These are phyloP conservation scores for Poeciliopsis gracilis DNA, from an alignment of 2,797 vertebrate genomes.

Conservation along the genomic window DNA sequence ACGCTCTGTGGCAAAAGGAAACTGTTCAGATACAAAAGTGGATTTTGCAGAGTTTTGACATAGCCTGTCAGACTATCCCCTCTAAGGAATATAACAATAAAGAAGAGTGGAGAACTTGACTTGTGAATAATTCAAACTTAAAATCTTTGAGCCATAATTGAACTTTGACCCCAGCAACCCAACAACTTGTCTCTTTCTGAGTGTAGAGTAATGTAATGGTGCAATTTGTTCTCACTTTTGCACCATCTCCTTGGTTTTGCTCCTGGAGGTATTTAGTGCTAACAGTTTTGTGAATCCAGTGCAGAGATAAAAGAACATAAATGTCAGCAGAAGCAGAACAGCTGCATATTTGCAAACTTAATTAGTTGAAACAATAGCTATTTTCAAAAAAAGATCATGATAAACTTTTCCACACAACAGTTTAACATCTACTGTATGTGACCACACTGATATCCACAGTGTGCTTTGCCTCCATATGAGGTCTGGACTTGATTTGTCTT, in stretches of 20 bases:
- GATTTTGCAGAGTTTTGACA: background rate
- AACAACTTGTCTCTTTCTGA: background rate
- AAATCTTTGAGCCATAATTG: background rate
- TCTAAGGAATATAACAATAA: background rate
- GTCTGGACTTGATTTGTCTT: conserved; percentile 66
- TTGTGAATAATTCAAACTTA: background rate
- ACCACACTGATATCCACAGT: conserved; percentile 18
- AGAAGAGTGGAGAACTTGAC: background rate
- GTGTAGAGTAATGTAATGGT: background rate
- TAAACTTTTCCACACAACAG: conserved; percentile 30
- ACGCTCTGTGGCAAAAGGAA: background rate
- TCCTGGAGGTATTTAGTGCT: background rate
- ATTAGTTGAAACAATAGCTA: conserved; percentile 36
- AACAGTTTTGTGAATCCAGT: background rate
- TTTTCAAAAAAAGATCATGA: conserved; percentile 54
- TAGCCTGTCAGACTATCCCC: background rate
- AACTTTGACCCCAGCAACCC: no score
- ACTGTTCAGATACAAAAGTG: background rate
- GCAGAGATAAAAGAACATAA: background rate
- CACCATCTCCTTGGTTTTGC: background rate
- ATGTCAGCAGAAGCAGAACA: background rate
- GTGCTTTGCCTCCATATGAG: conserved; percentile 36
- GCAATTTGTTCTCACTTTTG: background rate
- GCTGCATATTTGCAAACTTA: conserved; percentile 21
- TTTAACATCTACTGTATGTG: conserved; percentile 32